Conservation (phyloP, 2,797 vertebrate species). For the Intellagama lesueurii region DNA sequence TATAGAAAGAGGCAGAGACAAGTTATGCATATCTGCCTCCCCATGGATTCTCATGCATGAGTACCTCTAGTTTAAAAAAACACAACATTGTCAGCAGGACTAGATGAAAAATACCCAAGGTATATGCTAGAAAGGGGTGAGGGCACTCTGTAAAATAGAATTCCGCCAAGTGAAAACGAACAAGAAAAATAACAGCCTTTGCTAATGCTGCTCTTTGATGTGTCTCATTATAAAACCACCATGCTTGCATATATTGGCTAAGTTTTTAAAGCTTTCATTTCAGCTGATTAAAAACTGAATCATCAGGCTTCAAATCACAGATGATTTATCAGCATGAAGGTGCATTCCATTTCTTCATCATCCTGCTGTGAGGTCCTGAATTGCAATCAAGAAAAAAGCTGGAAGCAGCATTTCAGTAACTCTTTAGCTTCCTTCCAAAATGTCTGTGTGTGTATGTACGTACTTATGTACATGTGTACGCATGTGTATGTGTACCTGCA, state of each 20-base stretch:
- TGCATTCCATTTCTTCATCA: constrained; percentile 16
- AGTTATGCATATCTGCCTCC: background rate
- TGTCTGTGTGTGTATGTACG: background rate
- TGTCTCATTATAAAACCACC: constrained; percentile 21
- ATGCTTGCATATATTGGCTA: constrained; percentile 22
- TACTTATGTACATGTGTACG: too few relatives aligned
- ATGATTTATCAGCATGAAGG: constrained; percentile 23
- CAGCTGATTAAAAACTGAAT: constrained; percentile 38
- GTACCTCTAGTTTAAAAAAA: background rate
- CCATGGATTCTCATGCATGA: background rate
- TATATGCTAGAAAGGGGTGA: too few relatives aligned
- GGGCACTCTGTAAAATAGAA: constrained; percentile 1
- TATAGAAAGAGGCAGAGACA: background rate
- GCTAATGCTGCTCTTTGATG: constrained; percentile 26
- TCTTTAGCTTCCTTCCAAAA: constrained; percentile 3
- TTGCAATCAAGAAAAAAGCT: constrained; percentile 7
- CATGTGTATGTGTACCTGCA: too few relatives aligned
- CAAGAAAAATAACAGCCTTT: constrained; percentile 10
- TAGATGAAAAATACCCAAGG: background rate
- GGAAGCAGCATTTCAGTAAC: background rate
- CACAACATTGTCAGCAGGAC: background rate
- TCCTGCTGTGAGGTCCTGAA: constrained; percentile 28
- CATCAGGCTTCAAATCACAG: constrained; percentile 18
- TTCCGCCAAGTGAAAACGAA: constrained; percentile 18
- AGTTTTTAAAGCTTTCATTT: constrained; percentile 25